Evolutionary conservation across 2,888 invertebrate species (phyloP).

Genomic region (Dasypogon diadema): DNA sequence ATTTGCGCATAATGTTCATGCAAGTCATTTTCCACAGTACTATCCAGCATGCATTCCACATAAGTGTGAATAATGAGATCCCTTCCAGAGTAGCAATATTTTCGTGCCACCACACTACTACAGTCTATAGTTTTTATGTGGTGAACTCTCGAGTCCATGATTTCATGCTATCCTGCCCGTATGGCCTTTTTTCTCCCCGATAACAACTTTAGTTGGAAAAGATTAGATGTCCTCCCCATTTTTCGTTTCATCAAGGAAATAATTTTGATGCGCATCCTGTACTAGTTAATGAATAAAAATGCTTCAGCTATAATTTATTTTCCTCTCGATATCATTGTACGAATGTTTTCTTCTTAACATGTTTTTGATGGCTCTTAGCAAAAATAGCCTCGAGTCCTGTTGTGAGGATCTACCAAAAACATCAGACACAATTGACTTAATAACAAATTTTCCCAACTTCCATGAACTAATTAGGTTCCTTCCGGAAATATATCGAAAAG

Average conservation of each 20-base stretch:
- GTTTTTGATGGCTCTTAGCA: conserved; percentile 57
- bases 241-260: conserved; percentile 17
- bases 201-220: conserved; percentile 11
- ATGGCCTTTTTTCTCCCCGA: background rate
- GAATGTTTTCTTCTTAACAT: conserved; percentile 58
- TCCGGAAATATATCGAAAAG: conserved; percentile 49
- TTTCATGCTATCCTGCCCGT: background rate
- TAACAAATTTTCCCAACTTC: conserved; percentile 49
- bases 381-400: conserved; percentile 36
- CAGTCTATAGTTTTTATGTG: no score
- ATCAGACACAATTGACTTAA: conserved; percentile 51
- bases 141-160: background rate
- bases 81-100: no score
- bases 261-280: conserved; percentile 45
- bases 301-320: conserved; percentile 37
- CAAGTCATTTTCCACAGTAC: no score
- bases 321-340: conserved; percentile 56
- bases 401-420: conserved; percentile 35
- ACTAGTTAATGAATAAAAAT: conserved; percentile 42
- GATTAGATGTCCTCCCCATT: conserved; percentile 16
- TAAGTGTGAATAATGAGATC: no score
- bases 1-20: no score
- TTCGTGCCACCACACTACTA: no score
- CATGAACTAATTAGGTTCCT: conserved; percentile 47
- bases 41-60: no score